These are phyloP conservation scores for Promerops cafer DNA, from an alignment of 2,113 vertebrate species.

Conservation along the genomic window DNA sequence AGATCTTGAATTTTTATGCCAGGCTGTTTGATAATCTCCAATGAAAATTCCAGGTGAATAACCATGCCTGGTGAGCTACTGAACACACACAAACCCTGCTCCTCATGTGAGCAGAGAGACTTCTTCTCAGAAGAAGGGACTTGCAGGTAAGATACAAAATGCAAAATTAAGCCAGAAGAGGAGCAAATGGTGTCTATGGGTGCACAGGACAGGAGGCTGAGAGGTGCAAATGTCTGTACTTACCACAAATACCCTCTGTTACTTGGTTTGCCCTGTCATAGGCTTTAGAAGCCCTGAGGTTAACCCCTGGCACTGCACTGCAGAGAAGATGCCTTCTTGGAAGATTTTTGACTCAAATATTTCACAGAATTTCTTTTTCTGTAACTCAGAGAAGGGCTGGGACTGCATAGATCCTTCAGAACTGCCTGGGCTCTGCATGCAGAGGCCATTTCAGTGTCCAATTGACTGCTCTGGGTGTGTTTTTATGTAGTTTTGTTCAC, in stretches of 20 bases:
- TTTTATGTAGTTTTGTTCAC: neutral
- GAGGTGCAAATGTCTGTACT: neutral
- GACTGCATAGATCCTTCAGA: neutral
- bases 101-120: neutral
- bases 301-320: neutral
- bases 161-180: neutral
- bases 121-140: neutral
- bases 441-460: neutral
- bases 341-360: neutral
- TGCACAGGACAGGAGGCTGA: neutral
- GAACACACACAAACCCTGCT: neutral
- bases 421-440: neutral
- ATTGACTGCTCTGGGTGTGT: too few relatives aligned
- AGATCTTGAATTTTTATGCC: neutral
- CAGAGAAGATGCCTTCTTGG: neutral
- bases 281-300: neutral
- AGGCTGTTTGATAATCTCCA: neutral
- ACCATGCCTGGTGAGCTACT: neutral
- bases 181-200: rapidly evolving
- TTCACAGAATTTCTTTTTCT: neutral
- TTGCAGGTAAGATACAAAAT: neutral
- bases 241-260: neutral
- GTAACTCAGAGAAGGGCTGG: neutral
- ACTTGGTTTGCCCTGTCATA: neutral
- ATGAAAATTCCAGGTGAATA: neutral